Conservation (phyloP, 2,888 invertebrate genomes). For the Andrena bucephala region DNA sequence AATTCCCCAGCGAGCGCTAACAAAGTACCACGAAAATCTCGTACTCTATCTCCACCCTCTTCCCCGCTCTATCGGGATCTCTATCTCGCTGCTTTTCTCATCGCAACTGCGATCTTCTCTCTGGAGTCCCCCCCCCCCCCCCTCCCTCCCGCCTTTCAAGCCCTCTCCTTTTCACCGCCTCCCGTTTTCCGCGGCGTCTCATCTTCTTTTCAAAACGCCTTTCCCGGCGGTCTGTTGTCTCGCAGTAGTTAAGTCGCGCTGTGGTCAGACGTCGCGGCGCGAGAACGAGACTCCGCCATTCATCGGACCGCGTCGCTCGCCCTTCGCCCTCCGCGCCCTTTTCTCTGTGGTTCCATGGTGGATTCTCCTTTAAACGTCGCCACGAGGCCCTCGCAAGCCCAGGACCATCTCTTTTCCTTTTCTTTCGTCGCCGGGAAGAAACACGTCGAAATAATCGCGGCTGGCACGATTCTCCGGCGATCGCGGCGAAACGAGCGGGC, state of each 20-base stretch:
- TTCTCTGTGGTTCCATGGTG: not conserved
- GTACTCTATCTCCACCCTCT: no score
- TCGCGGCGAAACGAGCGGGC: conserved; percentile 10
- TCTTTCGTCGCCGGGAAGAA: not conserved
- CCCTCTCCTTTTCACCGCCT: not conserved
- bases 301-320: conserved; percentile 26
- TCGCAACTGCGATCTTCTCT: conserved; percentile 17
- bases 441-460: conserved; percentile 28
- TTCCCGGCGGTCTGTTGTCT: conserved; percentile 32
- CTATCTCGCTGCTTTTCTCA: no score
- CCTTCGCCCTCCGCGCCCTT: not conserved
- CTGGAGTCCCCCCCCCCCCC: not conserved
- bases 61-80: no score
- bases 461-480: conserved; percentile 15
- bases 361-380: not conserved
- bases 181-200: conserved; percentile 1
- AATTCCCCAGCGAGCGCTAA: no score
- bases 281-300: conserved; percentile 53
- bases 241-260: conserved; percentile 40
- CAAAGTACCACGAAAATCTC: no score
- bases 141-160: not conserved
- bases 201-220: conserved; percentile 7
- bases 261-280: conserved; percentile 39
- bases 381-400: not conserved
- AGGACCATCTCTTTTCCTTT: not conserved